Evolutionary conservation across 2,797 vertebrate species (phyloP), one percentile per base, ranked within the genome.

Genomic region (Hypotaenidia philippensis): DNA sequence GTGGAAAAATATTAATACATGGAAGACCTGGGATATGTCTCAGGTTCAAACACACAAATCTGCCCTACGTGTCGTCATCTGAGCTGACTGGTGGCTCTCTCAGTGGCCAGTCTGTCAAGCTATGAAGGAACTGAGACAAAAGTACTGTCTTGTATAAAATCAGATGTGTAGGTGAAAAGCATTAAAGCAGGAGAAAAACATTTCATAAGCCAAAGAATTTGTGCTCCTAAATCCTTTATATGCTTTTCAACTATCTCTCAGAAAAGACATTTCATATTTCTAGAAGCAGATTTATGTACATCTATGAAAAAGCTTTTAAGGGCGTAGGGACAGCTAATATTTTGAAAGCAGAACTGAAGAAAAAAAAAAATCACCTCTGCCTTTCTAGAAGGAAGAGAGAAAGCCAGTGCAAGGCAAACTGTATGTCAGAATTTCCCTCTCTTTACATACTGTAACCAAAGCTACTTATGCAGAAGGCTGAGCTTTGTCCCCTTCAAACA

Each of bases 401-500:
- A 91, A 61, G 11, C 7, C 45, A 69, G 36, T 57, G 36, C 21
- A 47, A 19, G 31, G 38, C 27, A 34, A 70, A 60, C 49, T 55
- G 11, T 44, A 15, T 5, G 6, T 45, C 4, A 2, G 44, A 56
- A 65, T 71, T 92, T 71, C 60, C 64, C 25, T 55, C 47, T 69
- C 47, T 47, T 20, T 0, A 0, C 13, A 26, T 36, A 14, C 22
- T 41, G 27, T 15, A 86, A 70, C 22, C 25, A 74, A 36, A 80
- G 20, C 26, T 32, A 18, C 50, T 49, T 40, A 11, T 49, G 20
- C 53, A 63, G 32, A 52, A 53, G 26, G 21, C 25, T 71, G 52
- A 21, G 40, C 38, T 85, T 77, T 0, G 0, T 11, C 27, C 12
- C 40, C 70, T 38, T 79, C 6, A 0, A 16, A 6, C n/a, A 32